Base-by-base conservation (phyloP, 2,113 vertebrate species). In the Sporophila hypoxantha region DNA sequence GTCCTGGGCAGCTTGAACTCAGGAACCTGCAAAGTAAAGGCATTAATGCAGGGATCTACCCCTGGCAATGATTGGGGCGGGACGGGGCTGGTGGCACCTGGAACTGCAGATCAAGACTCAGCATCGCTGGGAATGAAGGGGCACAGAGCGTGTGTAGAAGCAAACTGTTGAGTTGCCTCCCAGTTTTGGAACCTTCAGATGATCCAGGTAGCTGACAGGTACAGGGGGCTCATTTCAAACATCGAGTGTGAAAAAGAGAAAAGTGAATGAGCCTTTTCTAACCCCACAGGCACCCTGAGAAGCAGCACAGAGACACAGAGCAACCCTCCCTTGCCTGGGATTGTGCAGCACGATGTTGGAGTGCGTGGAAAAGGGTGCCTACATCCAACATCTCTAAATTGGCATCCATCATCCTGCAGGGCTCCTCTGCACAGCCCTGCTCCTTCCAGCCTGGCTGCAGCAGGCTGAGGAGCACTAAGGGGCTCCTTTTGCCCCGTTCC, bases 351-450 rank as follows among this genome's bases (percentile, higher is more conserved):
- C 1, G 57, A 5, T 83, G 79, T 2, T 21, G 14, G 55, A n/a
- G 74, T 5, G 61, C 0, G n/a, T 83, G 69, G 91, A 88, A 66
- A 66, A 89, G 85, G 47, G 32, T 34, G 73, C 88, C 85, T 75
- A 0, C 69, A 25, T 9, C 52, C 61, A 21, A 4, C 52, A 37
- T 61, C 59, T 0, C 59, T 0, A 1, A 61, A 19, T 0, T 3
- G 49, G 11, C 22, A 0, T 3, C 3, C 41, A 0, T 29, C 1
- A 10, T 16, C 22, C 73, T 14, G 14, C 0, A 1, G 12, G 79
- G 5, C 17, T 74, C 5, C 21, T 32, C 78, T 42, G 82, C 71
- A 62, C 7, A 39, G 5, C 8, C 0, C 65, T 23, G 10, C 71
- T 50, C 37, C 3, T 19, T 66, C 8, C 39, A 41, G 3, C 5